Base-by-base conservation (phyloP, 2,113 vertebrate species). In the Acinonyx jubatus region DNA sequence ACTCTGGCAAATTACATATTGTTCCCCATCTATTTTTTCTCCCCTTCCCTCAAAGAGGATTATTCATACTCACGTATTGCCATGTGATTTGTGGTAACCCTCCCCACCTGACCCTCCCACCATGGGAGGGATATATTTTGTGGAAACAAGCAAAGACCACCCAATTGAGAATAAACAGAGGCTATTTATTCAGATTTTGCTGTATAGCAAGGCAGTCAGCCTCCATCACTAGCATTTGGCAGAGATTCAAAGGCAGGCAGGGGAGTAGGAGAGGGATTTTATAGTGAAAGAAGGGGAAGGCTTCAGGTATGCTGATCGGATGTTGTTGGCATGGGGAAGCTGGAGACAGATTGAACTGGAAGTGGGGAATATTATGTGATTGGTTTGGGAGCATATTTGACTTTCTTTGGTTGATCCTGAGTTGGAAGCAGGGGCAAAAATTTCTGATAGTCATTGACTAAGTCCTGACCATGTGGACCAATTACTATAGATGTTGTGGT, bases 111-210 rank as follows among this genome's bases (percentile, higher is more conserved):
- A n/a, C 8, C 16, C 11, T 52, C 61, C 38, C 76, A 52, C 76
- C 68, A 31, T n/a, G 76, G 61, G 52, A 94, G 50, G 57, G 21
- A 14, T 65, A 25, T 89, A 61, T 78, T 69, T 82, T 96, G 78
- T 92, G 57, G 86, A 88, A 74, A 92, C 50, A 68, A 96, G 76
- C 41, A 89, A 90, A 95, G 91, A 90, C 90, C 96, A 95, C 93
- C 88, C 97, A 94, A 91, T 78, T 3, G 57, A 95, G 92, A 94
- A 89, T 80, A 97, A 68, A 82, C 65, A 96, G 71, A 90, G 66
- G 41, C 68, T 85, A 27, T 95, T 96, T 94, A 95, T 92, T 74
- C 71, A 29, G 71, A 57, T 74, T 84, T 74, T 88, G 80, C 25
- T 78, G 9, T 66, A 14, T 29, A 91, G 73, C 71, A 91, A 63